Percentiles rank a stretch among this genome's conserved stretches.
Conservation (phyloP, 2,888 invertebrate species). For the Synanthedon myopaeformis region DNA sequence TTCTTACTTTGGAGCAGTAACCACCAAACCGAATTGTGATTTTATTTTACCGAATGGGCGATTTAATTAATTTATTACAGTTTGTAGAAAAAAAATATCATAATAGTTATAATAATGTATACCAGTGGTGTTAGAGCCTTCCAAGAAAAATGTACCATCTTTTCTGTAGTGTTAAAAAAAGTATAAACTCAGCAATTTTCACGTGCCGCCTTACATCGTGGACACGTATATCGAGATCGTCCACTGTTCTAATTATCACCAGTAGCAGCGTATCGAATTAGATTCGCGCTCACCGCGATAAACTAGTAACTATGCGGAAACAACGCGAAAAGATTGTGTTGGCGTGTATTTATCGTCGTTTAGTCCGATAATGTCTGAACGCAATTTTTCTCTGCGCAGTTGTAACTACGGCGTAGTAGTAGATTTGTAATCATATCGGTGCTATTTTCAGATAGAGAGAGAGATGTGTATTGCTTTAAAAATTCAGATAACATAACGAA, state of each 20-base stretch:
- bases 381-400: slow-evolving; percentile 26
- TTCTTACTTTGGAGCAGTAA: too few species aligned
- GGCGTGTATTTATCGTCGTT: slow-evolving; percentile 57
- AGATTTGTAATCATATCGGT: neutral
- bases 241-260: too few species aligned
- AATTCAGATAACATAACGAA: slow-evolving; percentile 18
- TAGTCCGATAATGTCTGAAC: slow-evolving; percentile 45
- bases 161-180: too few species aligned
- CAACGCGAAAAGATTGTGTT: slow-evolving; percentile 54
- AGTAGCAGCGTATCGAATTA: slow-evolving; percentile 31
- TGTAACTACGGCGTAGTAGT: slow-evolving; percentile 30
- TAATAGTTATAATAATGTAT: too few species aligned
- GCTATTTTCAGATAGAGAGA: slow-evolving; percentile 46
- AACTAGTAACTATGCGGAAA: slow-evolving; percentile 62
- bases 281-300: slow-evolving; percentile 49
- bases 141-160: too few species aligned
- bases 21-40: too few species aligned
- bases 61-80: too few species aligned
- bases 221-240: neutral
- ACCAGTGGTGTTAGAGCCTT: too few species aligned
- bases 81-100: too few species aligned
- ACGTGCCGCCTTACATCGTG: neutral
- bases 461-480: slow-evolving; percentile 15
- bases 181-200: too few species aligned
- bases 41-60: too few species aligned